Percentiles rank a stretch among this genome's conserved stretches.
Conservation (phyloP, 2,888 invertebrate species). For the Protodeltote pygarga region DNA sequence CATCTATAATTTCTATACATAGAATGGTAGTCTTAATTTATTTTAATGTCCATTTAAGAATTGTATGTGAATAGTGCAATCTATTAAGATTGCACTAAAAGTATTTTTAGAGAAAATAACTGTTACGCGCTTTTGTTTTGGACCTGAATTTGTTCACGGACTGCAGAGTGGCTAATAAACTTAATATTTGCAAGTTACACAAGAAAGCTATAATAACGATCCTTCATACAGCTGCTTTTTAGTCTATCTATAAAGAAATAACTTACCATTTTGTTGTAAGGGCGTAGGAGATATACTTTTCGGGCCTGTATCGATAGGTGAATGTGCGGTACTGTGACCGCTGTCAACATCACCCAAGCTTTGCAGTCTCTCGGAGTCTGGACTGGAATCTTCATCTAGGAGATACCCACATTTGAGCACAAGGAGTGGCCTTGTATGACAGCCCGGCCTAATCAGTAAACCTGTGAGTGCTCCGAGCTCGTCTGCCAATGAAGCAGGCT, state of each 20-base stretch:
- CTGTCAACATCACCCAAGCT: constrained; percentile 93
- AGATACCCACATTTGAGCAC: constrained; percentile 92
- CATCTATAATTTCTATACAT: too few species aligned
- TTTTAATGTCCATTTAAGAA: too few species aligned
- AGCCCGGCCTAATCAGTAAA: constrained; percentile 71
- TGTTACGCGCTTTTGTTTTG: too few species aligned
- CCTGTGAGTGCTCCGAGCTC: constrained; percentile 87
- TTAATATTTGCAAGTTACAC: too few species aligned
- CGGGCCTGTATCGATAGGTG: constrained; percentile 93
- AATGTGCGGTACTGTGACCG: constrained; percentile 96
- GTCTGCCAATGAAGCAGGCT: constrained; percentile 89
- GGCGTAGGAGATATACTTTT: constrained; percentile 94
- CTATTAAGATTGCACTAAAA: too few species aligned
- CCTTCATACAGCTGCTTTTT: too few species aligned
- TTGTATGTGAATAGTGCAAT: too few species aligned
- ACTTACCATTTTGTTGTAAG: constrained; percentile 83
- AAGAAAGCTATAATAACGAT: too few species aligned
- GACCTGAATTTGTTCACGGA: too few species aligned
- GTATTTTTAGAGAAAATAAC: too few species aligned
- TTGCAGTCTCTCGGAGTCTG: constrained; percentile 94
- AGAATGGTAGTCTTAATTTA: too few species aligned
- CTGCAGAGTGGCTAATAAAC: too few species aligned
- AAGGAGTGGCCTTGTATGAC: constrained; percentile 86
- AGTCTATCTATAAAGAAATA: constrained; percentile 3
- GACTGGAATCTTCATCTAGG: constrained; percentile 93